Evolutionary conservation across 1,140 invertebrate genomes (phyloP).

Genomic region (Ceratosolen solmsi): DNA sequence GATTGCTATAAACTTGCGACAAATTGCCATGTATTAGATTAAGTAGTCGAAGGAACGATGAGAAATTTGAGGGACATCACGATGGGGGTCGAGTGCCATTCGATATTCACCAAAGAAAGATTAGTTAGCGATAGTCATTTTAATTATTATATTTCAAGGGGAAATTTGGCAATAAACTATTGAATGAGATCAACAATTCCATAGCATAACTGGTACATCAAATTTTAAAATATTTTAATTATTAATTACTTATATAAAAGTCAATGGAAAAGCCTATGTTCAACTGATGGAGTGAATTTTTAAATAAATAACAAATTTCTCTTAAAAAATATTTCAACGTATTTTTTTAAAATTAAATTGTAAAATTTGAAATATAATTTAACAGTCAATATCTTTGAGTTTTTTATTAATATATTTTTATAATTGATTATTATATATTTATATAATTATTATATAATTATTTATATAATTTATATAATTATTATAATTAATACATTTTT

Average conservation of each 20-base stretch:
- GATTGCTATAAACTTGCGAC: conserved; percentile 1
- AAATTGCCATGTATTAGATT: neutral
- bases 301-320: too few relatives aligned
- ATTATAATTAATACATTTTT: too few relatives aligned
- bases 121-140: neutral
- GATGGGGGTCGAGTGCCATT: neutral
- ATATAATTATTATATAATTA: too few relatives aligned
- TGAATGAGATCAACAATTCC: neutral
- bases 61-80: neutral
- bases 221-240: neutral
- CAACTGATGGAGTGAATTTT: too few relatives aligned
- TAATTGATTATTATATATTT: too few relatives aligned
- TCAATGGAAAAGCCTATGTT: conserved; percentile 56
- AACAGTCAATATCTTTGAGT: too few relatives aligned
- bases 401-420: too few relatives aligned
- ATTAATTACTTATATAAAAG: too few relatives aligned
- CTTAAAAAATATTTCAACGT: too few relatives aligned
- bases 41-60: neutral
- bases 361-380: too few relatives aligned
- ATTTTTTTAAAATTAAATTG: too few relatives aligned
- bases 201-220: neutral
- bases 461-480: too few relatives aligned
- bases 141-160: conserved; percentile 17
- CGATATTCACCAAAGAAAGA: neutral
- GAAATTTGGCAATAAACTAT: neutral